Evolutionary conservation across 2,888 invertebrate genomes (phyloP), one percentile per base, ranked within the genome.

Genomic region (Pterostichus niger): DNA sequence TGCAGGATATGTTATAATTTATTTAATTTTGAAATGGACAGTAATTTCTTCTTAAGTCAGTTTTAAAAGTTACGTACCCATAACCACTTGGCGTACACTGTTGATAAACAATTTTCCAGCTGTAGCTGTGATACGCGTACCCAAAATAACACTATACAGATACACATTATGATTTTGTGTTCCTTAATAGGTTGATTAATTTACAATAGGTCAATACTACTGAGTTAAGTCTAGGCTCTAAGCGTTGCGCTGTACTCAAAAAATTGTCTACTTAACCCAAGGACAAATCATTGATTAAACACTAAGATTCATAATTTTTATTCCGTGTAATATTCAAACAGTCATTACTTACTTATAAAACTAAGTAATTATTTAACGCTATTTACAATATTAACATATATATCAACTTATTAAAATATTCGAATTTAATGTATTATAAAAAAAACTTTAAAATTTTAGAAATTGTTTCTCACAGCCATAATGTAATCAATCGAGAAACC

Each of bases 171-270:
- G 15, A 52, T 35, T 49, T 52, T 46, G 13, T 79, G 17, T 64
- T 64, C 13, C 15, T 64, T 64, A 64, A 64, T 79, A 79, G 15
- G 40, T 33, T 52, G 49, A 80, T 49, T 80, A 71, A 80, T 80
- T 80, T 71, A 80, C 71, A 71, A 80, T 80, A 80, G 80, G 71
- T 80, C 80, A 68, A 80, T 80, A 80, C 31, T 68, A 80, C 68
- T 49, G 52, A 59, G 2, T 59, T 24, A 59, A n/a, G 59, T 13
- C 13, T 40, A 40, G 40, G 7, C 40, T 13, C 13, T 40, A 1
- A 6, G 1, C 40, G 40, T 40, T 5, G 40, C 9, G 9, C 40
- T 40, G 40, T 40, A 75, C 52, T 31, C 24, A 3, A 49, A n/a
- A 33, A 52, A 11, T 64, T 15, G 9, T 17, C 24, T 52, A 52